Percentiles rank a stretch among this genome's conserved stretches.
These are phyloP conservation scores for Andrena flavipes DNA, from an alignment of 2,888 invertebrate species.

Conservation along the genomic window DNA sequence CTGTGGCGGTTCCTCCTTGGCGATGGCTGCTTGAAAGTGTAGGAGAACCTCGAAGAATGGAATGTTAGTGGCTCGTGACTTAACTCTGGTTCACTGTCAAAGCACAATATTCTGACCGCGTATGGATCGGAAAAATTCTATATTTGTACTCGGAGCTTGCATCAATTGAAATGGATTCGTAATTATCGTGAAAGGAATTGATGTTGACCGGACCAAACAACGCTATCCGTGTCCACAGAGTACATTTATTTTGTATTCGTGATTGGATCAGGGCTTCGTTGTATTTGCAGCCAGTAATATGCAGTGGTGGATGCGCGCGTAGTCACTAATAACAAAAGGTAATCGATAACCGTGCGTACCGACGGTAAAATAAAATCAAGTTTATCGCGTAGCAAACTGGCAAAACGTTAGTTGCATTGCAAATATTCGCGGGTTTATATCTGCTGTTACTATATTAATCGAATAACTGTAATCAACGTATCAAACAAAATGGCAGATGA, in stretches of 20 bases:
- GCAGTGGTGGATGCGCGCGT: constrained; percentile 6
- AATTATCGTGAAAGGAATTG: constrained; percentile 27
- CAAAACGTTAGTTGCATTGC: not conserved
- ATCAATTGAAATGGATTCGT: not conserved
- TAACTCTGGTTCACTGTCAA: not conserved
- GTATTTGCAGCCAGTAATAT: constrained; percentile 7
- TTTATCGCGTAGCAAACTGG: constrained; percentile 13
- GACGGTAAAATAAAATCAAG: constrained; percentile 31
- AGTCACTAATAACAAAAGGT: constrained; percentile 43
- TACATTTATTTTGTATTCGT: not conserved
- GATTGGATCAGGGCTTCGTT: not conserved
- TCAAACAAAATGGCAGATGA: not conserved
- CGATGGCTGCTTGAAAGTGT: not conserved
- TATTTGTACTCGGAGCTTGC: not conserved
- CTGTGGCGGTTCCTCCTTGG: constrained; percentile 16
- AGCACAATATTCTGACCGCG: not conserved
- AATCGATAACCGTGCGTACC: constrained; percentile 18
- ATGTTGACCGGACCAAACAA: not conserved
- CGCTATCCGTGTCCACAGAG: not conserved
- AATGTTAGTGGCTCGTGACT: not conserved
- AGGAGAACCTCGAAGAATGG: not conserved
- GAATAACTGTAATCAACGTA: constrained; percentile 21
- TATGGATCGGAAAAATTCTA: not conserved
- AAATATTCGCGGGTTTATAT: not conserved
- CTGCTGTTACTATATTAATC: constrained; percentile 6